Evolutionary conservation across 64 coral and sea anemone genomes (phyloP), one percentile per base, ranked within the genome.

Genomic region (Pachyseris speciosa): DNA sequence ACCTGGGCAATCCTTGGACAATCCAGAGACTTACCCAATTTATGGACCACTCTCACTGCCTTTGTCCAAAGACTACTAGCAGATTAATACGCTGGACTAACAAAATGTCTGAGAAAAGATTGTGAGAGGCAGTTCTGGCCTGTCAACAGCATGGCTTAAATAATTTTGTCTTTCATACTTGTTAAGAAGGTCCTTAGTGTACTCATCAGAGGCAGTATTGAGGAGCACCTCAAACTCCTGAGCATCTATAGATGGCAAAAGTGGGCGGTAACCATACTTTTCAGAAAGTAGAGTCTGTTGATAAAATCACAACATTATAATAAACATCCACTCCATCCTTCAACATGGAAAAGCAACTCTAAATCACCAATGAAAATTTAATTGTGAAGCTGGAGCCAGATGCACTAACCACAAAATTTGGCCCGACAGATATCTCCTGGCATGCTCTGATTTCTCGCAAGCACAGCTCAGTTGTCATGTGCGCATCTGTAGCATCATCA

Each of bases 221-320:
- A 96, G 40, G 6, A 96, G 77, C 47, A 37, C 67, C 32, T 96
- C 84, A 86, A 96, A 93, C 37, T 93, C 78, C 61, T 64, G 19
- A 49, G 86, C 85, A 45, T 84, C 69, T 31, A 93, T 93, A 10
- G 61, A 77, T 2, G 85, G 78, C 32, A 91, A 74, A 28, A 93
- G 59, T 45, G 94, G 94, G 20, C 94, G 83, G 50, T 93, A 89
- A 19, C 94, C 94, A 85, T 96, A 96, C 17, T 96, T 96, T 48
- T 96, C 90, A 25, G 90, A 89, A 13, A 96, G 74, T 45, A 96
- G 69, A 0, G 94, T 96, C 94, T 96, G 43, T 7, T 33, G 16
- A 52, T 37, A 78, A 66, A 40, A 70, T 11, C 64, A 67, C 64
- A 67, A 34, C 11, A 15, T 15, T 33, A 7, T 30, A 0, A 64